Evolutionary conservation across 1,140 invertebrate genomes (phyloP).

Genomic region (Zaprionus tsacasi): DNA sequence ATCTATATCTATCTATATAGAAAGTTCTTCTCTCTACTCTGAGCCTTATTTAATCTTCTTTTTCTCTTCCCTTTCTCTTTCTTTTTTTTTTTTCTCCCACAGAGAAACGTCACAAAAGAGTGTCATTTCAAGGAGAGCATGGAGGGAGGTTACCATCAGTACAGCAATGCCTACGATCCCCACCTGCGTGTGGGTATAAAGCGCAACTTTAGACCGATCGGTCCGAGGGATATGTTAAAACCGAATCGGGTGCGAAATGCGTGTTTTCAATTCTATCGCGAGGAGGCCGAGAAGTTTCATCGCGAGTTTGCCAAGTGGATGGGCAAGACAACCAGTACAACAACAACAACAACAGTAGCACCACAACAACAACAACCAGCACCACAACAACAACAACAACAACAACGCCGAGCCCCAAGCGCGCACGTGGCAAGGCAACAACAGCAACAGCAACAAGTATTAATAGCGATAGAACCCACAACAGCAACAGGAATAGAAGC

Average conservation of each 20-base stretch:
- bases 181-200: constrained; percentile 69
- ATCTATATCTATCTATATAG: neutral
- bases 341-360: constrained; percentile 44
- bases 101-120: constrained; percentile 77
- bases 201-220: constrained; percentile 66
- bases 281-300: constrained; percentile 49
- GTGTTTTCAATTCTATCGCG: constrained; percentile 58
- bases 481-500: constrained; percentile 14
- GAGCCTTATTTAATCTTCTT: constrained; percentile 1
- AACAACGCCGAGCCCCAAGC: constrained; percentile 53
- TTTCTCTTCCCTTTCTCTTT: neutral
- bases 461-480: constrained; percentile 72
- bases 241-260: constrained; percentile 47
- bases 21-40: neutral
- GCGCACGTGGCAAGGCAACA: constrained; percentile 47
- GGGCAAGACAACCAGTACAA: constrained; percentile 44
- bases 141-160: constrained; percentile 64
- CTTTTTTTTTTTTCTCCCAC: neutral
- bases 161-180: constrained; percentile 63
- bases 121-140: constrained; percentile 76
- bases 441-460: constrained; percentile 66
- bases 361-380: constrained; percentile 36
- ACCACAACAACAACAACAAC: constrained; percentile 54
- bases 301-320: constrained; percentile 14
- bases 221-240: constrained; percentile 52